Conservation (phyloP, 2,113 vertebrate species). For the Orientallactaga bullata region DNA sequence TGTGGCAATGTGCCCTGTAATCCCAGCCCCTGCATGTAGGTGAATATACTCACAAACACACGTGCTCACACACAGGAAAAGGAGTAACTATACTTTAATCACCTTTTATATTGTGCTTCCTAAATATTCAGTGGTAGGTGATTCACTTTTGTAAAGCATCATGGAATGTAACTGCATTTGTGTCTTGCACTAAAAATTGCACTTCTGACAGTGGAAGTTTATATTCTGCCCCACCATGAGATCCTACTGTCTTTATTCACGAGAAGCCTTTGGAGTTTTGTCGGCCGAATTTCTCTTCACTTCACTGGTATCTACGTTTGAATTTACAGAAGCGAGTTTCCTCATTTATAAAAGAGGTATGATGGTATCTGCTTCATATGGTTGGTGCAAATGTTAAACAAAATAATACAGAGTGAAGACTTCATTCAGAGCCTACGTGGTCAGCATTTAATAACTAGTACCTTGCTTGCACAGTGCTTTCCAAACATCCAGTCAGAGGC, state of each 20-base stretch:
- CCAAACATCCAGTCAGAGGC: background rate
- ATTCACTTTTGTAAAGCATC: slow-evolving; percentile 18
- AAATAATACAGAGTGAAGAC: background rate
- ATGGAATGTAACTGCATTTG: background rate
- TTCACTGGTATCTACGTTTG: background rate
- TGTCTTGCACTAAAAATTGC: background rate
- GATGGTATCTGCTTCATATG: background rate
- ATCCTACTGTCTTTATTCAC: background rate
- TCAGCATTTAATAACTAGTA: background rate
- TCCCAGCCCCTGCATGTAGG: no score
- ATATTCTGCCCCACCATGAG: background rate
- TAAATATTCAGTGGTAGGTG: slow-evolving; percentile 1
- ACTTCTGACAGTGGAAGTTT: background rate
- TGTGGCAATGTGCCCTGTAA: no score
- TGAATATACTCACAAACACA: no score
- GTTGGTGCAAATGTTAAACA: background rate
- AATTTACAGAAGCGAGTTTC: slow-evolving; percentile 43
- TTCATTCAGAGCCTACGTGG: background rate
- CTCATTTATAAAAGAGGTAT: background rate
- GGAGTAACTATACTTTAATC: background rate
- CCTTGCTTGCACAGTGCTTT: background rate
- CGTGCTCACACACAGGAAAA: no score
- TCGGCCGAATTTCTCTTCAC: background rate
- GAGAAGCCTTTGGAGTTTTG: background rate
- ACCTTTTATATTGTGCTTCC: slow-evolving; percentile 9